Base-by-base conservation (phyloP, 2,888 invertebrate genomes). In the Cryptus viduatorius region DNA sequence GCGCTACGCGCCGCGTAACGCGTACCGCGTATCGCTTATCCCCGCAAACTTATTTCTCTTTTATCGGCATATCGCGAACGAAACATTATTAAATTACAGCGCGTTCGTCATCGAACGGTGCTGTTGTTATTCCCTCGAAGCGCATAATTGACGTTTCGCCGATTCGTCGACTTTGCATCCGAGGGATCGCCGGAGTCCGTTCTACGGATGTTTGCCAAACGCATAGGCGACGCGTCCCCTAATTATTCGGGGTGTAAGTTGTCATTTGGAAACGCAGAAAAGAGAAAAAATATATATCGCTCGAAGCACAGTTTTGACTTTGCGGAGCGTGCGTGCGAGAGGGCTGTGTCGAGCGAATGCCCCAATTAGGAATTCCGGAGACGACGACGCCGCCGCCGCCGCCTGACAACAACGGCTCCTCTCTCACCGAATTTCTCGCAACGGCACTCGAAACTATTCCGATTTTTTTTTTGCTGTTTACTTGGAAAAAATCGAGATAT, bases 401-500 rank as follows among this genome's bases (percentile, higher is more conserved):
- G 86, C 86, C 81, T 86, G 86, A 85, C 86, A 80, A 86, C 86
- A 86, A 83, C 79, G 37, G 37, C 37, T 37, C 37, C 8, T 5
- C 37, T 37, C 37, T 37, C 37, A 8, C 5, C 37, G 69, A 67
- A 24, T 46, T 7, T 67, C 48, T 31, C 50, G 42, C 46, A 31
- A 24, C 7, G 24, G 37, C 29, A 67, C 56, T 19, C 31, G 12
- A 7, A 64, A 37, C 1, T 31, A n/a, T 14, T 37, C 31, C 19
- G 42, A 65, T 42, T 42, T 10, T 42, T 65, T 19, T 10, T n/a
- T 10, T n/a, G n/a, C n/a, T n/a, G n/a, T 65, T 19, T 12, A 7
- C 8, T 37, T 8, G 0, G 37, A 3, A 10, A 53, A 56, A 19
- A 56, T 56, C 14, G 19, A 12, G 8, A 8, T 24, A 10, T 56